phyloP scores from a whole-genome alignment of 1,140 invertebrate species.

The Prorops nasuta region DNA sequence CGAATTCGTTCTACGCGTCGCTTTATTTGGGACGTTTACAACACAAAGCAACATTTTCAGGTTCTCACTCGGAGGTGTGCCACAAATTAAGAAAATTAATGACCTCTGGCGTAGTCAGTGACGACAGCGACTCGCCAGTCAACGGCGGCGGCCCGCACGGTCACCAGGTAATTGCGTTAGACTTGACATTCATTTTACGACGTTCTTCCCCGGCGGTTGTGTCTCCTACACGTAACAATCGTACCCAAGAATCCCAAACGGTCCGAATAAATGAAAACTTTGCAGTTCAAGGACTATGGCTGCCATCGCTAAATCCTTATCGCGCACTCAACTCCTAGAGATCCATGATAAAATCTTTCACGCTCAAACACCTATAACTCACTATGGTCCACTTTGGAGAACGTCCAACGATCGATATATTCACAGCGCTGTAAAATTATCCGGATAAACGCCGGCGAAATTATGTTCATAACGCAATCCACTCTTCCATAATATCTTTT shows the following conservation, averaged over 20 bases:
- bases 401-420: no score
- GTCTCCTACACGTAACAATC: slow-evolving; percentile 24
- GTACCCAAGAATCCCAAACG: not conserved
- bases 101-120: slow-evolving; percentile 15
- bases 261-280: no score
- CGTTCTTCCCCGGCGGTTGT: slow-evolving; percentile 13
- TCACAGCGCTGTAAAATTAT: no score
- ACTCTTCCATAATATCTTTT: no score
- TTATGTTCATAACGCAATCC: no score
- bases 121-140: slow-evolving; percentile 15
- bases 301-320: not conserved
- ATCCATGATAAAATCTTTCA: no score
- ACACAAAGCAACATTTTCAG: slow-evolving; percentile 18
- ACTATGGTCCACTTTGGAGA: no score
- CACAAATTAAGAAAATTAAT: slow-evolving; percentile 34
- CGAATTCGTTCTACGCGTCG: not conserved
- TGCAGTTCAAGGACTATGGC: no score
- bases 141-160: not conserved
- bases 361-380: no score
- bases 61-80: slow-evolving; percentile 22
- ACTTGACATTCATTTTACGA: slow-evolving; percentile 31
- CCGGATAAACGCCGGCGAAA: no score
- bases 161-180: slow-evolving; percentile 25
- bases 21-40: not conserved
- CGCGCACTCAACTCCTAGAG: no score